phyloP scores from a whole-genome alignment of 2,797 vertebrate genomes.

The Odontamblyopus rebecca region DNA sequence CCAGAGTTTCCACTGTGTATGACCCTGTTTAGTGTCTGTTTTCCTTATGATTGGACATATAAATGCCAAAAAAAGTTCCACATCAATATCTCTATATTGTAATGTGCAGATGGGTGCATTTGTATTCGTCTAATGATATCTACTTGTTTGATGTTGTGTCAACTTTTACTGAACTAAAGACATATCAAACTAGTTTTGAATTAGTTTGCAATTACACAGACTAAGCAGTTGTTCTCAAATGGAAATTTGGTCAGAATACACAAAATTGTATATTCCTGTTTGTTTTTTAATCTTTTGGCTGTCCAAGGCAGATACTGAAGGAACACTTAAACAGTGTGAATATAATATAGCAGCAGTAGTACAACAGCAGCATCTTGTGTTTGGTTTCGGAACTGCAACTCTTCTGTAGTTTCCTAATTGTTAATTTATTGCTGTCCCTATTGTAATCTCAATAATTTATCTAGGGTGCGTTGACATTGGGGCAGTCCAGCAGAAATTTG shows the following conservation, averaged over 20 bases:
- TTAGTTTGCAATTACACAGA: not conserved
- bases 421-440: not conserved
- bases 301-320: not conserved
- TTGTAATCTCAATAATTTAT: not conserved
- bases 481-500: too few relatives aligned
- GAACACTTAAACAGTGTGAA: not conserved
- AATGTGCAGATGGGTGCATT: not conserved
- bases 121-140: not conserved
- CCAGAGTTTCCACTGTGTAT: constrained; percentile 28
- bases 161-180: not conserved
- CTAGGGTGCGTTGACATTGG: too few relatives aligned
- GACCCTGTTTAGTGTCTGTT: not conserved
- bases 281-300: not conserved
- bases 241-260: not conserved
- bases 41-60: not conserved
- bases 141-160: not conserved
- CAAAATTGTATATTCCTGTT: not conserved
- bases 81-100: not conserved
- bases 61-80: not conserved
- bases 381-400: not conserved
- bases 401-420: not conserved
- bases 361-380: constrained; percentile 39
- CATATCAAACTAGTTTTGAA: not conserved
- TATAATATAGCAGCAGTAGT: not conserved
- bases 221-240: not conserved